Evolutionary conservation across 2,888 invertebrate genomes (phyloP).

Genomic region (Sceliomorpha sp.): DNA sequence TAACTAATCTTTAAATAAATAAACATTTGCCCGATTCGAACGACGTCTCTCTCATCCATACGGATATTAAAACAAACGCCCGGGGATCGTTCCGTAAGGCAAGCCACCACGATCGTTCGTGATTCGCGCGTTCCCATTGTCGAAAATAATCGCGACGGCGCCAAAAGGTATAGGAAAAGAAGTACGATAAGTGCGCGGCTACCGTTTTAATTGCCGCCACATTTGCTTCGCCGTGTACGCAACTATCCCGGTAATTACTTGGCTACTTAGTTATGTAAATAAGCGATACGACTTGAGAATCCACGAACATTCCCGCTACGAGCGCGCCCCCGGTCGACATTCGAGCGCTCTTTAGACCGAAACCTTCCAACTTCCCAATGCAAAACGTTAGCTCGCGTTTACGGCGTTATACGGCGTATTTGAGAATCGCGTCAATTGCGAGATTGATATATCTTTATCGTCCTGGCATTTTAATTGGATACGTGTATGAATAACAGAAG

Average conservation of each 20-base stretch:
- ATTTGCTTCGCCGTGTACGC: too few relatives aligned
- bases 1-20: too few relatives aligned
- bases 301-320: slow-evolving; percentile 11
- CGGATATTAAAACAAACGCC: too few relatives aligned
- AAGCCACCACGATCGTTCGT: too few relatives aligned
- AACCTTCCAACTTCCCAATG: slow-evolving; percentile 11
- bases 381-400: slow-evolving; percentile 23
- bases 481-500: slow-evolving; percentile 5
- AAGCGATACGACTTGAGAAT: slow-evolving; percentile 23
- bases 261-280: slow-evolving; percentile 6
- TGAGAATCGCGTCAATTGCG: not conserved
- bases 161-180: too few relatives aligned
- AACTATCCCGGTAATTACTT: slow-evolving; percentile 3
- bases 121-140: too few relatives aligned
- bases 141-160: too few relatives aligned
- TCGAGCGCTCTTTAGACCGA: slow-evolving; percentile 17
- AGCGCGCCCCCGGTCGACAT: slow-evolving; percentile 6
- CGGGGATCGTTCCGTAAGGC: too few relatives aligned
- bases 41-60: too few relatives aligned
- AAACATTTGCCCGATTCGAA: too few relatives aligned
- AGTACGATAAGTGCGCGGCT: too few relatives aligned
- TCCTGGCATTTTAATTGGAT: slow-evolving; percentile 6
- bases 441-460: slow-evolving; percentile 20
- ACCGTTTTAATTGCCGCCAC: too few relatives aligned
- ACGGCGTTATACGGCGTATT: not conserved